These are phyloP conservation scores for Tor tambroides DNA, from an alignment of 2,113 vertebrate genomes.

Conservation along the genomic window DNA sequence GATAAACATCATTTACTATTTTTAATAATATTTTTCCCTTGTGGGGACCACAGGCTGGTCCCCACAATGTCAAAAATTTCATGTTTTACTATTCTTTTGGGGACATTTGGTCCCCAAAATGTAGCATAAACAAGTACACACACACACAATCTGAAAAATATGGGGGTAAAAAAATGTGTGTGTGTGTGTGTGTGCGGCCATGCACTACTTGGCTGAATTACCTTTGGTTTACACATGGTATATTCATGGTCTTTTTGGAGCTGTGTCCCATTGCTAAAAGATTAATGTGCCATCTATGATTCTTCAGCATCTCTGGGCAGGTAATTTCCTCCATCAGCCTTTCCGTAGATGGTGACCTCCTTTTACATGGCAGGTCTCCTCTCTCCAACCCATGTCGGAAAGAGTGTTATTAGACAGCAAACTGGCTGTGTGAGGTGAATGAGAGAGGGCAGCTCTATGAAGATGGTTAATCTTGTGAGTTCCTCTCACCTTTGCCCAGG, in stretches of 20 bases:
- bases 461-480: constrained; percentile 32
- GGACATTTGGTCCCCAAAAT: no score
- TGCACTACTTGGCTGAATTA: no score
- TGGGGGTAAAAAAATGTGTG: no score
- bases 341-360: constrained; percentile 1
- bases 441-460: constrained; percentile 14
- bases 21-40: no score
- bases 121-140: no score
- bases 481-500: constrained; percentile 11
- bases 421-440: background rate
- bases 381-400: background rate
- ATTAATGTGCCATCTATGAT: background rate
- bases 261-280: background rate
- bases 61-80: no score
- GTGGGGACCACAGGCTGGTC: no score
- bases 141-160: no score
- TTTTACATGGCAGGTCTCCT: constrained; percentile 11
- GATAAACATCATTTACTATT: no score
- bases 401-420: constrained; percentile 19
- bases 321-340: constrained; percentile 17
- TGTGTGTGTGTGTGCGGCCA: no score
- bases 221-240: background rate
- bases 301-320: constrained; percentile 11
- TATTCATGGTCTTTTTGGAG: background rate
- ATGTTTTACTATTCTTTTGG: no score